Percentiles rank a stretch among this genome's conserved stretches.
Evolutionary conservation across 1,140 invertebrate genomes (phyloP).

Genomic region (Drosophila miranda): DNA sequence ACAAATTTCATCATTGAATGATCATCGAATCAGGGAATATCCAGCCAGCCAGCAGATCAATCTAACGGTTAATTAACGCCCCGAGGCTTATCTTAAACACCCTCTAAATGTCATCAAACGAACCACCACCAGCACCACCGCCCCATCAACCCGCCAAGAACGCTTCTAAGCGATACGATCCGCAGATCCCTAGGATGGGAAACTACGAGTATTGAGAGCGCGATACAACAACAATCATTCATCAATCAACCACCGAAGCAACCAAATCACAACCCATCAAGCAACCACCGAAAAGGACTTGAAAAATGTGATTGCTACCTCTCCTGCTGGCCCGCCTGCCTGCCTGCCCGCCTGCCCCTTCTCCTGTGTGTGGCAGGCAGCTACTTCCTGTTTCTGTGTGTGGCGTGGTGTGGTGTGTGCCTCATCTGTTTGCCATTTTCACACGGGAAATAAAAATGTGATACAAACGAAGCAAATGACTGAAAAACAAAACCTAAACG

Average conservation of each 20-base stretch:
- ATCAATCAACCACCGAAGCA: conserved; percentile 75
- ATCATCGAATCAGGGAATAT: too few relatives aligned
- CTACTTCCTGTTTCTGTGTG: conserved; percentile 58
- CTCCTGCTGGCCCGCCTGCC: conserved; percentile 14
- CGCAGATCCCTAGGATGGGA: conserved; percentile 2
- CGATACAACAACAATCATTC: conserved; percentile 30
- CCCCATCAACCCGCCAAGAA: conserved; percentile 1
- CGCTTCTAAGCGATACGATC: conserved; percentile 4
- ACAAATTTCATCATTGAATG: too few relatives aligned
- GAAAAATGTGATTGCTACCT: conserved; percentile 46
- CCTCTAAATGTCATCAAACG: conserved; percentile 41
- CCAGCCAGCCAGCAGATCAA: conserved; percentile 24
- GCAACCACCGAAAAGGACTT: conserved; percentile 62
- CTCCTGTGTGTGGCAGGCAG: conserved; percentile 7
- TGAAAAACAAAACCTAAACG: conserved; percentile 78
- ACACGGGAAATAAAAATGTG: conserved; percentile 80
- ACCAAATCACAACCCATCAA: conserved; percentile 66
- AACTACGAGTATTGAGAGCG: conserved; percentile 21
- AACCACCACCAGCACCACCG: neutral
- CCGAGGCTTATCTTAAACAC: conserved; percentile 38
- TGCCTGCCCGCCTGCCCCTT: conserved; percentile 14
- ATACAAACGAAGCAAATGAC: conserved; percentile 67
- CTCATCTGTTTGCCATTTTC: conserved; percentile 64
- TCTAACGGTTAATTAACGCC: conserved; percentile 47
- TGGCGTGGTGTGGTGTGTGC: neutral